A percentile compares a stretch with the other conserved stretches of the same genome.
Evolutionary conservation across 2,113 vertebrate species (phyloP).

Genomic region (Anoura caudifer): DNA sequence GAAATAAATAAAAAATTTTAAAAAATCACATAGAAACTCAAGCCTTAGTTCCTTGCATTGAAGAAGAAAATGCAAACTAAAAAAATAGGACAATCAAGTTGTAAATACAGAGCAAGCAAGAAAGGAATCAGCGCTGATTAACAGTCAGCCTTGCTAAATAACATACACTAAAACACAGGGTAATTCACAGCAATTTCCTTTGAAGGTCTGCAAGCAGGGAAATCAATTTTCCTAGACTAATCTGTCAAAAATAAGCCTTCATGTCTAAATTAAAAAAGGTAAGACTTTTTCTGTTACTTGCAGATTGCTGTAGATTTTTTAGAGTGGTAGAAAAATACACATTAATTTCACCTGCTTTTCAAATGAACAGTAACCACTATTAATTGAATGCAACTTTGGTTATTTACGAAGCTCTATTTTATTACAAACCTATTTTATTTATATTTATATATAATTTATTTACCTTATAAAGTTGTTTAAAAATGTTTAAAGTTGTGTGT

Average conservation of each 20-base stretch:
- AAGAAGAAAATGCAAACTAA: conserved; percentile 3
- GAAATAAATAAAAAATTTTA: too few relatives aligned
- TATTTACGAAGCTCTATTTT: neutral
- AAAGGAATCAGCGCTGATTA: neutral
- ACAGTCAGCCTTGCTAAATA: neutral
- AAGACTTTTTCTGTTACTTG: neutral
- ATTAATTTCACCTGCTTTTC: neutral
- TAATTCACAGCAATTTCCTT: conserved; percentile 27
- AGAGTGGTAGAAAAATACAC: neutral
- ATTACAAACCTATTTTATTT: neutral
- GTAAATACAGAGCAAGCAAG: neutral
- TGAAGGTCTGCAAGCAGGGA: conserved; percentile 31
- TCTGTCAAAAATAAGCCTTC: conserved; percentile 33
- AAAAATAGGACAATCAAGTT: neutral
- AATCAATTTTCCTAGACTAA: conserved; percentile 48
- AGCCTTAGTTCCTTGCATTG: neutral
- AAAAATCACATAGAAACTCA: neutral
- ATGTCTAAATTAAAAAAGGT: neutral
- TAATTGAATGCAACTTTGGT: neutral
- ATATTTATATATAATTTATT: neutral
- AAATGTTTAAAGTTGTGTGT: neutral
- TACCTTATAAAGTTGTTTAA: neutral
- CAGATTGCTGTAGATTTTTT: conserved; percentile 9
- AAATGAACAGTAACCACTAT: neutral
- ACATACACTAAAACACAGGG: neutral